A percentile compares a stretch with the other conserved stretches of the same genome.
These are phyloP conservation scores for Azemiops feae DNA, from an alignment of 2,113 vertebrate genomes.

Conservation along the genomic window DNA sequence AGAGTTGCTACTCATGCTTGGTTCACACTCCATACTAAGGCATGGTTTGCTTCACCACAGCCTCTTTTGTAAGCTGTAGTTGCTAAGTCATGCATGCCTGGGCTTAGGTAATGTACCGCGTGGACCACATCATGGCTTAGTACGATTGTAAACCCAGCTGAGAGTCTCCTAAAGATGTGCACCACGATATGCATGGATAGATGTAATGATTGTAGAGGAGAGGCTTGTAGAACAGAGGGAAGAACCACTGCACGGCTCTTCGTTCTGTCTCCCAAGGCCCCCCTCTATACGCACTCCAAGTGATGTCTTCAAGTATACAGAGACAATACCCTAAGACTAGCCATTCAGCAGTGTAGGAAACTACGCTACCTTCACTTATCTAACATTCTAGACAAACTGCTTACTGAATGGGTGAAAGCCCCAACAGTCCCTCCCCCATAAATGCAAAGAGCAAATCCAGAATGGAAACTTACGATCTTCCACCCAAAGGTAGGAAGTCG, in stretches of 20 bases:
- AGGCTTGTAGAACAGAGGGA: background rate
- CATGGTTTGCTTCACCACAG: background rate
- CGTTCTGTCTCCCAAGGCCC: background rate
- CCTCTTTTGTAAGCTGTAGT: background rate
- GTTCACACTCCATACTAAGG: background rate
- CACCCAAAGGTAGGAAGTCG: background rate
- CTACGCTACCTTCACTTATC: background rate
- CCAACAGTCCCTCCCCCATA: background rate
- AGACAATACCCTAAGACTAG: background rate
- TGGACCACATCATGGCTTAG: background rate
- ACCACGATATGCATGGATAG: background rate
- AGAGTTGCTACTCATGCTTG: background rate
- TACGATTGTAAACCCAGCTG: background rate
- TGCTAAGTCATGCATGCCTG: background rate
- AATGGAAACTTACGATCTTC: background rate
- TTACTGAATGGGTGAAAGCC: background rate
- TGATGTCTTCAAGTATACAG: background rate
- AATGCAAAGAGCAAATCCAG: background rate
- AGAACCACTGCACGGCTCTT: background rate
- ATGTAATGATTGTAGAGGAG: background rate
- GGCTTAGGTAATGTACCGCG: background rate
- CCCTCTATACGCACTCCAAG: background rate
- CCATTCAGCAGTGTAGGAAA: background rate
- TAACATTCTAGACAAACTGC: background rate
- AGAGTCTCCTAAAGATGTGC: background rate